These are phyloP conservation scores for Heteromurus nitidus DNA, from an alignment of 2,888 invertebrate species.

Conservation along the genomic window DNA sequence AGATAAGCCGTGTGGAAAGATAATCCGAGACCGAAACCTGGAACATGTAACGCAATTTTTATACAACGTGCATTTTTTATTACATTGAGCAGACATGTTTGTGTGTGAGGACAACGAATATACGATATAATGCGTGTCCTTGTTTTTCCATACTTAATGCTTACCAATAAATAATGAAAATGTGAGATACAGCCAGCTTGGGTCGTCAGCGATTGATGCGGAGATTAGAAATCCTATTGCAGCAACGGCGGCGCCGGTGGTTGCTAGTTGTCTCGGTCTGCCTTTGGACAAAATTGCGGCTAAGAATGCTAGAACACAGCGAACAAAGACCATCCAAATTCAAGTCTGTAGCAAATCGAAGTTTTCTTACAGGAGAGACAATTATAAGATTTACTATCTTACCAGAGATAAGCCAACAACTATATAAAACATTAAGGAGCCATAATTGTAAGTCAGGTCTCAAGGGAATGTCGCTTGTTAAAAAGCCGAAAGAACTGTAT, in stretches of 20 bases:
- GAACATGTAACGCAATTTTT: neutral
- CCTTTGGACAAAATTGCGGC: slow-evolving; percentile 39
- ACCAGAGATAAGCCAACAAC: slow-evolving; percentile 66
- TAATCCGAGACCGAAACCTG: slow-evolving; percentile 71
- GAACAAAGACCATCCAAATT: neutral
- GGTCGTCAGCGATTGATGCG: slow-evolving; percentile 39
- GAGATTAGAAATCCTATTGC: slow-evolving; percentile 68
- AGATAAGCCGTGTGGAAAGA: slow-evolving; percentile 70
- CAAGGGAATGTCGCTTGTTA: slow-evolving; percentile 49
- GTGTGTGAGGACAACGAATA: neutral
- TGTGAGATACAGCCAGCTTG: slow-evolving; percentile 65
- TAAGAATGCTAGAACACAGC: slow-evolving; percentile 38
- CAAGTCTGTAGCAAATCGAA: neutral
- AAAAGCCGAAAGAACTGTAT: slow-evolving; percentile 61
- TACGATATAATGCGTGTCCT: neutral
- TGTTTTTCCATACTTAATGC: neutral
- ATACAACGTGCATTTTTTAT: neutral
- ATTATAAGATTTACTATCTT: slow-evolving; percentile 17
- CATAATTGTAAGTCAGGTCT: slow-evolving; percentile 46
- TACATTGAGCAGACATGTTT: neutral
- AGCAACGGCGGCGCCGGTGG: slow-evolving; percentile 60
- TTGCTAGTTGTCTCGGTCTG: slow-evolving; percentile 53
- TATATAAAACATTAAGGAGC: slow-evolving; percentile 66
- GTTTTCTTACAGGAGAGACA: neutral
- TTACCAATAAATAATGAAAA: slow-evolving; percentile 69